phyloP scores from a whole-genome alignment of 2,113 vertebrate species.

The Aptenodytes patagonicus region DNA sequence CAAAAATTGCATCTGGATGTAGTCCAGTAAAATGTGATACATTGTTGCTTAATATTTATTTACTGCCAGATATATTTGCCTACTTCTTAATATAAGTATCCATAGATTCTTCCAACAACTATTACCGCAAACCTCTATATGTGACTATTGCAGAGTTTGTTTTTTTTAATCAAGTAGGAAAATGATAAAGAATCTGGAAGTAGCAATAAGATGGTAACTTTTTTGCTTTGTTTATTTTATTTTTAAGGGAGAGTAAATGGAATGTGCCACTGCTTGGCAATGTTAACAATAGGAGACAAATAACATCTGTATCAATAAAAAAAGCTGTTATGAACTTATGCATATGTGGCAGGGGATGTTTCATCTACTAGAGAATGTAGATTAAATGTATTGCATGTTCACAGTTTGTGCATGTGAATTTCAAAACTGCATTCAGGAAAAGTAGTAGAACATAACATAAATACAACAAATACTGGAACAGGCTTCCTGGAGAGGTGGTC shows the following conservation, averaged over 20 bases:
- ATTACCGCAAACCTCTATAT: neutral
- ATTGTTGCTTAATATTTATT: neutral
- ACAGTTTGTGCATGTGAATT: neutral
- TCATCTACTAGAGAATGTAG: neutral
- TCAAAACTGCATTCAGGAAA: neutral
- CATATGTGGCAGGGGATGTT: neutral
- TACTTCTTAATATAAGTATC: neutral
- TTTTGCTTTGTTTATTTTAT: neutral
- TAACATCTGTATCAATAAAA: neutral
- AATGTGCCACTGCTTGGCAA: neutral
- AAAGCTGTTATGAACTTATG: neutral
- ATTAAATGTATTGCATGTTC: neutral
- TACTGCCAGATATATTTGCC: neutral
- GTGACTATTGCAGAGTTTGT: neutral
- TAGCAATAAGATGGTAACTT: neutral
- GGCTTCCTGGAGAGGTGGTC: neutral
- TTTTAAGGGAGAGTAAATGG: neutral
- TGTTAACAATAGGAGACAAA: neutral
- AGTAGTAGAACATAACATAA: neutral
- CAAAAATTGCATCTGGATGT: neutral
- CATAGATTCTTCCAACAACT: neutral
- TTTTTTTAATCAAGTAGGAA: neutral
- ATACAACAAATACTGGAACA: neutral
- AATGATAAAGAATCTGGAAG: neutral
- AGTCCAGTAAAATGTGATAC: neutral